Evolutionary conservation across 2,888 invertebrate genomes (phyloP).

Genomic region (Serripes groenlandicus): DNA sequence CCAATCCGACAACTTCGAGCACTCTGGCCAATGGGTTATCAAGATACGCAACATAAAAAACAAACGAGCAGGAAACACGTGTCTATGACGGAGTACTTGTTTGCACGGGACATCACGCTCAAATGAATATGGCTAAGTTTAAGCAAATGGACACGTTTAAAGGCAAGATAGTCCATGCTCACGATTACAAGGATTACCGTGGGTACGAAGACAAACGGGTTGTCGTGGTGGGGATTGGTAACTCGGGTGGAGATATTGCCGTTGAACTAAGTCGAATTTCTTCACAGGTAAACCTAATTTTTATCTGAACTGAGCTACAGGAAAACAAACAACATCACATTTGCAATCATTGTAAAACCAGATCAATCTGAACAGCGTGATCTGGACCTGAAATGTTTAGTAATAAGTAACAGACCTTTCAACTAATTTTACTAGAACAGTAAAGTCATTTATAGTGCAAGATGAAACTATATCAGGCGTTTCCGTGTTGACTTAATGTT

Average conservation of each 20-base stretch:
- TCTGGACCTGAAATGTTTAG: too few relatives aligned
- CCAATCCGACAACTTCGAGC: conserved; percentile 20
- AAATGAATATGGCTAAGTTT: conserved; percentile 73
- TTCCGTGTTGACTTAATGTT: too few relatives aligned
- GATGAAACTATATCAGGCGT: too few relatives aligned
- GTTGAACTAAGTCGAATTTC: conserved; percentile 85
- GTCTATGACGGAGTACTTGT: conserved; percentile 80
- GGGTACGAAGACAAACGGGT: conserved; percentile 84
- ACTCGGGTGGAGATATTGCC: conserved; percentile 87
- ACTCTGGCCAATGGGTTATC: conserved; percentile 81
- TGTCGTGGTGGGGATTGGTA: conserved; percentile 87
- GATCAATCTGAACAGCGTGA: too few relatives aligned
- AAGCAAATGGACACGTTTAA: conserved; percentile 76
- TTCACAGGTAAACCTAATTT: conserved; percentile 84
- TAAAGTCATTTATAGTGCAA: too few relatives aligned
- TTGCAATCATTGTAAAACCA: too few relatives aligned
- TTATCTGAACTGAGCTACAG: too few relatives aligned
- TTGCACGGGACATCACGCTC: conserved; percentile 83
- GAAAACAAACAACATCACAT: too few relatives aligned
- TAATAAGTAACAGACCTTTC: too few relatives aligned
- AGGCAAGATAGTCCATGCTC: conserved; percentile 80
- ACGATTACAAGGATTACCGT: conserved; percentile 77
- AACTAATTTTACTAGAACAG: too few relatives aligned
- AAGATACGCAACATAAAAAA: conserved; percentile 72
- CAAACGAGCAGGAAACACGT: conserved; percentile 57